A percentile compares a stretch with the other conserved stretches of the same genome.
Conservation (phyloP, 2,797 vertebrate species). For the Artibeus lituratus region DNA sequence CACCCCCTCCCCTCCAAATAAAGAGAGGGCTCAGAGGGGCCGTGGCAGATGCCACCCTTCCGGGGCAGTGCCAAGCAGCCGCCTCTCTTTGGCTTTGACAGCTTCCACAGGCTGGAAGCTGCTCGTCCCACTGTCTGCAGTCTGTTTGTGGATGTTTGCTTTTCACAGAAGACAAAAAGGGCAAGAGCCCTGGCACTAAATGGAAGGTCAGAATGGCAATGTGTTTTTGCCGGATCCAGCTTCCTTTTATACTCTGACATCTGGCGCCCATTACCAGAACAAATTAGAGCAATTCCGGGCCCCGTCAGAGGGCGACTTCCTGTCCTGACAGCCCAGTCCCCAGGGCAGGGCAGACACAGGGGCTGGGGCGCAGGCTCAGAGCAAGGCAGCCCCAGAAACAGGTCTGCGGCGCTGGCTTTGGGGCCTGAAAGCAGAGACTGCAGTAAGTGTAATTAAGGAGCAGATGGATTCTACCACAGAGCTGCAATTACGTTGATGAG, state of each 20-base stretch:
- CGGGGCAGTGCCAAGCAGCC: constrained; percentile 52
- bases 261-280: constrained; percentile 80
- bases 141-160: constrained; percentile 74
- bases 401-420: constrained; percentile 66
- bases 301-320: constrained; percentile 67
- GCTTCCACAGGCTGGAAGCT: constrained; percentile 69
- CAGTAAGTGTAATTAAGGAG: constrained; percentile 59
- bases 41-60: constrained; percentile 71
- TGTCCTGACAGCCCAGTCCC: constrained; percentile 59
- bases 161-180: constrained; percentile 75
- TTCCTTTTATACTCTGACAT: constrained; percentile 81
- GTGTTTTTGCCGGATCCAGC: constrained; percentile 40
- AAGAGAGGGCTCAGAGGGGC: constrained; percentile 44
- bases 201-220: constrained; percentile 80
- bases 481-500: constrained; percentile 66
- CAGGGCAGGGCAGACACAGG: constrained; percentile 40
- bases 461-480: constrained; percentile 54
- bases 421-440: constrained; percentile 21
- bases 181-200: constrained; percentile 78
- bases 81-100: constrained; percentile 65
- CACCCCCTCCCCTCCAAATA: accelerated
- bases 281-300: constrained; percentile 81
- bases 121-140: constrained; percentile 66
- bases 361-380: neutral
- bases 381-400: constrained; percentile 58